Evolutionary conservation across 2,797 vertebrate species (phyloP), one percentile per base, ranked within the genome.

Genomic region (Lycodopsis pacificus): DNA sequence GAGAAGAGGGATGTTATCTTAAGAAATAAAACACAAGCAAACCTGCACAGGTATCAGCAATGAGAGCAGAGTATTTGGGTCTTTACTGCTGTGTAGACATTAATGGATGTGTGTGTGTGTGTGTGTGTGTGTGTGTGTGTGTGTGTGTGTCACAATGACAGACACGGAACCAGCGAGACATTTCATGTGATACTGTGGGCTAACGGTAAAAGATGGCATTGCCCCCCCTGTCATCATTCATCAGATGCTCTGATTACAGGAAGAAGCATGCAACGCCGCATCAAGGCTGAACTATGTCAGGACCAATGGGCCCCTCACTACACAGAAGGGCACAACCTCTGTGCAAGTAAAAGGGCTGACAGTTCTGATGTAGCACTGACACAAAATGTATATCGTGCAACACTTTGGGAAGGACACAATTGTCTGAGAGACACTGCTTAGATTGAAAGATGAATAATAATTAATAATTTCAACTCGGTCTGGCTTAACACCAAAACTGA

Each of bases 171-270:
- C 62, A 77, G 44, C 2, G 2, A 71, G 42, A 77, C 54, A 30
- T 53, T 75, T 65, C n/a, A 17, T 63, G 61, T 72, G 70, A 84
- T 79, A 83, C 64, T 9, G 32, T 77, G 75, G 61, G 71, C 71
- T 73, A 82, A 63, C 57, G 51, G 22, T 84, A 75, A 91, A 84
- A 77, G 56, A 87, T 83, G 68, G 49, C 20, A 14, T 38, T 75
- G 71, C 64, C 71, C 67, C 71, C 80, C 76, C 49, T 76, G 77
- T 83, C 81, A 73, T 71, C 85, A 90, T 93, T 84, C 48, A 86
- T 94, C 92, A 92, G 34, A 32, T 59, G 65, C 68, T 85, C 72
- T 54, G 77, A 88, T 88, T 83, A 85, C 71, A 77, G 49, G 68
- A 75, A 49, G 48, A 65, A 66, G 68, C 70, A 70, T 14, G 71